These are phyloP conservation scores for Rhinella marina DNA, from an alignment of 2,797 vertebrate genomes.

Conservation along the genomic window DNA sequence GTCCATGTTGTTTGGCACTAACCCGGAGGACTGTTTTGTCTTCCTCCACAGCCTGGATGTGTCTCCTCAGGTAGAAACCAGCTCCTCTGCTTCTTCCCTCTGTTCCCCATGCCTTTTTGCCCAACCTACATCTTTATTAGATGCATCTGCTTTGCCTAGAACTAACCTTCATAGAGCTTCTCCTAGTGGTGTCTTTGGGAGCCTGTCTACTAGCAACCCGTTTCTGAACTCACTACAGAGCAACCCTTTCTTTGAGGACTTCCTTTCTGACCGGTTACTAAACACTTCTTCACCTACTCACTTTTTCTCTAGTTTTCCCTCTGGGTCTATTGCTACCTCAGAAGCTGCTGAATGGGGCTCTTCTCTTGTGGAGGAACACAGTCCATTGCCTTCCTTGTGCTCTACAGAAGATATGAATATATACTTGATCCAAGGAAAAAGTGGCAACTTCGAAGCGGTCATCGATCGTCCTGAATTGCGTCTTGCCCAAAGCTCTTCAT, in stretches of 20 bases:
- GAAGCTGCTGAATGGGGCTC: constrained; percentile 68
- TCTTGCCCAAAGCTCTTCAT: constrained; percentile 2
- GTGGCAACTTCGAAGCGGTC: constrained; percentile 59
- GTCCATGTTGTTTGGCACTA: constrained; percentile 73
- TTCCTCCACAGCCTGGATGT: constrained; percentile 93
- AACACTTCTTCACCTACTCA: constrained; percentile 88
- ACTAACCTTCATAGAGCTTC: constrained; percentile 78
- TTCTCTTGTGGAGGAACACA: constrained; percentile 69
- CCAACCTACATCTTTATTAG: constrained; percentile 69
- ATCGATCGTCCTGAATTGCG: constrained; percentile 50
- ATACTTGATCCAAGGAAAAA: constrained; percentile 47
- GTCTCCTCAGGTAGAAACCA: constrained; percentile 86
- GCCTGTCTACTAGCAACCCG: constrained; percentile 81
- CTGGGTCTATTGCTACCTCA: constrained; percentile 71
- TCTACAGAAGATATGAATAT: constrained; percentile 58
- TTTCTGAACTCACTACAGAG: constrained; percentile 83
- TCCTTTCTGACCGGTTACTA: constrained; percentile 78
- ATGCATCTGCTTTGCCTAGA: constrained; percentile 73
- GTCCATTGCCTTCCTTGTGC: constrained; percentile 72
- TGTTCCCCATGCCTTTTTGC: constrained; percentile 76
- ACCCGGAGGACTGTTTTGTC: constrained; percentile 86
- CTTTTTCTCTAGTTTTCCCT: constrained; percentile 84
- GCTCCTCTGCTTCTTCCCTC: constrained; percentile 80
- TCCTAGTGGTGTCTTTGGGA: constrained; percentile 70
- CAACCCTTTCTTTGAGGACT: constrained; percentile 87